Evolutionary conservation across 1,140 invertebrate species (phyloP).

Genomic region (Bombyx mori): ASM3026992v2 NC_085110.1:4451001-4451500

Average conservation of each 20-base stretch:
- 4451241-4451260: slow-evolving; percentile 59
- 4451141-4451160: slow-evolving; percentile 44
- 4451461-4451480: slow-evolving; percentile 51
- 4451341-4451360: slow-evolving; percentile 64
- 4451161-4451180: slow-evolving; percentile 48
- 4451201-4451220: slow-evolving; percentile 55
- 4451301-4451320: slow-evolving; percentile 32
- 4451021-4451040: slow-evolving; percentile 20
- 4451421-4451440: slow-evolving; percentile 70
- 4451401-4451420: slow-evolving; percentile 71
- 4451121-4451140: slow-evolving; percentile 32
- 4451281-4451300: slow-evolving; percentile 56
- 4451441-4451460: slow-evolving; percentile 63
- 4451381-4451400: slow-evolving; percentile 68
- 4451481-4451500: slow-evolving; percentile 36
- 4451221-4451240: slow-evolving; percentile 67
- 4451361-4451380: slow-evolving; percentile 69
- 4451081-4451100: slow-evolving; percentile 54
- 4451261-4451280: slow-evolving; percentile 52
- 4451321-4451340: slow-evolving; percentile 52
- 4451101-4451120: slow-evolving; percentile 29
- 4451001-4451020: slow-evolving; percentile 23
- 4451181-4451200: slow-evolving; percentile 48
- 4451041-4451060: slow-evolving; percentile 36
- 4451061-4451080: slow-evolving; percentile 63